These are phyloP conservation scores for Dasypus novemcinctus DNA, from an alignment of 2,113 vertebrate species.

Conservation along the genomic window DNA sequence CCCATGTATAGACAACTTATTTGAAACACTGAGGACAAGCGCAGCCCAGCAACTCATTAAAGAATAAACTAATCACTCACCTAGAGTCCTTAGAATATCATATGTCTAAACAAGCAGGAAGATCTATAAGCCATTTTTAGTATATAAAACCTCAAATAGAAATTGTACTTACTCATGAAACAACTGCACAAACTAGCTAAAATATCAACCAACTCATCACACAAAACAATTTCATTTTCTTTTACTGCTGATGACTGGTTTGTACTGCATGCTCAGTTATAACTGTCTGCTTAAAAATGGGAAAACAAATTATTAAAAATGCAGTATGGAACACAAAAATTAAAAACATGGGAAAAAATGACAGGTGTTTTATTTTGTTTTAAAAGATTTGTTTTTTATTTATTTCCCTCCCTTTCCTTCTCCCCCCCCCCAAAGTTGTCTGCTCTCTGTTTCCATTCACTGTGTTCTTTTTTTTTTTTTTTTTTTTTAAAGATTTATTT, in stretches of 20 bases:
- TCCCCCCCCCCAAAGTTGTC: too few species aligned
- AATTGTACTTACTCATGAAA: background rate
- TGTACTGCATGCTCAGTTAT: background rate
- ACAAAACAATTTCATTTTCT: background rate
- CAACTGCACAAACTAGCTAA: slow-evolving; percentile 7
- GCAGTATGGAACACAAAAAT: background rate
- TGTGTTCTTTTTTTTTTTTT: too few species aligned
- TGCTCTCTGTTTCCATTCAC: too few species aligned
- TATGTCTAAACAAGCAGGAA: background rate
- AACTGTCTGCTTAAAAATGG: slow-evolving; percentile 6
- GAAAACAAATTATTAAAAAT: slow-evolving; percentile 14
- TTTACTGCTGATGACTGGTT: background rate
- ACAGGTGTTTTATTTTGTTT: too few species aligned
- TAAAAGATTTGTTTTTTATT: too few species aligned
- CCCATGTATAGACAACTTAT: background rate
- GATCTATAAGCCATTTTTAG: background rate
- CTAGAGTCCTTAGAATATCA: background rate
- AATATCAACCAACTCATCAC: background rate
- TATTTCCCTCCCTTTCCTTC: too few species aligned
- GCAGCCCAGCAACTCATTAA: background rate
- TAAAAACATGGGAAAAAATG: slow-evolving; percentile 27
- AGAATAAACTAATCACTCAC: background rate
- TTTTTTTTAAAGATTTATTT: too few species aligned
- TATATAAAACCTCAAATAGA: background rate
- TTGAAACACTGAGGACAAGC: background rate